Evolutionary conservation across 2,797 vertebrate species (phyloP).

Genomic region (Channa striata): DNA sequence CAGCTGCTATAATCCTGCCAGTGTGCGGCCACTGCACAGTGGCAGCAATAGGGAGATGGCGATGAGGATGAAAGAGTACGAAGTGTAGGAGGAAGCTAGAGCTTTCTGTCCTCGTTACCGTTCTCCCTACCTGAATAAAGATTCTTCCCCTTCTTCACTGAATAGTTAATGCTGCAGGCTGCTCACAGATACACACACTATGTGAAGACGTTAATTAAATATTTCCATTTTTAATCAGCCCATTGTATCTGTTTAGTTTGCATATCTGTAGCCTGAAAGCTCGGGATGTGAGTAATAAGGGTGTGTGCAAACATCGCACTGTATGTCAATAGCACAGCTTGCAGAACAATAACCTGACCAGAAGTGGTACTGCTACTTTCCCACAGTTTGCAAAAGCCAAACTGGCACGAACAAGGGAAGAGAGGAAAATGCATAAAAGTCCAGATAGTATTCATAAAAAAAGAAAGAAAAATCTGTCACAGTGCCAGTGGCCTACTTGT

Average conservation of each 20-base stretch:
- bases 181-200: background rate
- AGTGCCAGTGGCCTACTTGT: constrained; percentile 40
- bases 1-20: constrained; percentile 55
- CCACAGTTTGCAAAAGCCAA: constrained; percentile 66
- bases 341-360: constrained; percentile 74
- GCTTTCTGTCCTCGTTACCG: constrained; percentile 8
- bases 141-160: background rate
- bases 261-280: constrained; percentile 41
- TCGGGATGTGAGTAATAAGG: constrained; percentile 68
- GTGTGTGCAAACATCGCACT: constrained; percentile 63
- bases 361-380: constrained; percentile 67
- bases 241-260: constrained; percentile 57
- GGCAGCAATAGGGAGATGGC: constrained; percentile 29
- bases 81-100: background rate
- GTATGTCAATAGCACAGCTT: constrained; percentile 38
- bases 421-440: constrained; percentile 56
- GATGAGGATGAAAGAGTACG: constrained; percentile 52
- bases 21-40: constrained; percentile 29
- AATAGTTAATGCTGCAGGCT: background rate
- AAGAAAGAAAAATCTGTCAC: constrained; percentile 4
- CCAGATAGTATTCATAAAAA: constrained; percentile 67
- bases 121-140: background rate
- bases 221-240: constrained; percentile 39
- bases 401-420: constrained; percentile 44
- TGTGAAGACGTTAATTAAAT: constrained; percentile 10